Percentiles rank a stretch among this genome's conserved stretches.
Evolutionary conservation across 2,113 vertebrate species (phyloP).

Genomic region (Macrotis lagotis): DNA sequence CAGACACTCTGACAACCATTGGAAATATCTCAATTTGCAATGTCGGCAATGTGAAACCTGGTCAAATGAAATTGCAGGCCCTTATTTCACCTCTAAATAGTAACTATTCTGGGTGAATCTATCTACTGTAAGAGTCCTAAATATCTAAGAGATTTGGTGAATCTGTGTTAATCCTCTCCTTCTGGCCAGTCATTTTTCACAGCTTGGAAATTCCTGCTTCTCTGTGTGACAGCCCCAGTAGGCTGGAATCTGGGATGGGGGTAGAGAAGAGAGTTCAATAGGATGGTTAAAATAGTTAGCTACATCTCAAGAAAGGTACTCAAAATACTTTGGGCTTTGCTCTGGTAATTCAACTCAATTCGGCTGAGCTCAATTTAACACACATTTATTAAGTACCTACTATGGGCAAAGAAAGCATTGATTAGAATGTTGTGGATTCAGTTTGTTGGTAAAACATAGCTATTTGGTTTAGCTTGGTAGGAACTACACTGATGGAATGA

Average conservation of each 20-base stretch:
- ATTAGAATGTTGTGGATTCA: background rate
- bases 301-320: rapidly evolving
- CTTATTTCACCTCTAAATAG: conserved; percentile 22
- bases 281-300: background rate
- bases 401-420: background rate
- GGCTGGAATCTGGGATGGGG: background rate
- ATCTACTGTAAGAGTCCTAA: conserved; percentile 8
- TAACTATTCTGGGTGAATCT: conserved; percentile 3
- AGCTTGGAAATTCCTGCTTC: background rate
- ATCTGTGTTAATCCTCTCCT: background rate
- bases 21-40: conserved; percentile 5
- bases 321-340: background rate
- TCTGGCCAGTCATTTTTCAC: background rate
- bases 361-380: background rate
- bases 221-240: background rate
- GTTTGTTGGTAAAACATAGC: background rate
- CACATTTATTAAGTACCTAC: background rate
- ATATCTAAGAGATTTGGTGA: background rate
- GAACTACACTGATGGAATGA: background rate
- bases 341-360: background rate
- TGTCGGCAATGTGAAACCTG: conserved; percentile 6
- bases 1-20: background rate
- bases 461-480: background rate
- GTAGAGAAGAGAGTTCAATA: background rate
- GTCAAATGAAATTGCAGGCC: background rate